Base-by-base conservation (phyloP, 2,888 invertebrate species). In the Melanchra persicariae region DNA sequence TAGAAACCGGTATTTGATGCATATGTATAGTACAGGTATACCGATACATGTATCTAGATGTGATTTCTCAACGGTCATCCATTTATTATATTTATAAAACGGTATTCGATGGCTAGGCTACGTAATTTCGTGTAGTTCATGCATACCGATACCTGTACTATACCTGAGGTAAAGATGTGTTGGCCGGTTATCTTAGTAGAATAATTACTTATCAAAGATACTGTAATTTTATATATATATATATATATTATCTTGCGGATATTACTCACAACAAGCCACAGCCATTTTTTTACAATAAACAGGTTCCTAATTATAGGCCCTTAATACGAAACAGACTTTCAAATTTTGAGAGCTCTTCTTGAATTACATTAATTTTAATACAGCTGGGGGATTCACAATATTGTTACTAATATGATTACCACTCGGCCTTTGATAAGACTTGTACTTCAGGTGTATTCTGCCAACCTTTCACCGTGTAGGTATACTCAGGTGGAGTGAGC, bases 141-240 rank as follows among this genome's bases (percentile, higher is more conserved):
- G n/a, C n/a, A n/a, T n/a, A n/a, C n/a, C n/a, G n/a, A n/a, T n/a
- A 17, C 43, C 37, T 37, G 30, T 37, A 37, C 43, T 43, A 43
- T 5, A 43, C 17, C 17, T 47, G n/a, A 22, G n/a, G 19, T 71
- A 22, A 55, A 71, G 10, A 51, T 57, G 37, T 40, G 22, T 24
- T 7, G 19, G 10, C 6, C 34, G 17, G 51, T 15, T 43, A 26
- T 26, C 22, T 52, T 52, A 8, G 43, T 6, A 1, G n/a, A 26
- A 51, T 52, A 52, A 70, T 70, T 19, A 52, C 34, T 52, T 34
- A 73, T 61, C 34, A 73, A 45, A 60, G 43, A 45, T 61, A 51
- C 72, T 51, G 7, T 60, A 60, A 24, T 73, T 51, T 24, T 10
- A 49, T n/a, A 6, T 19, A 15, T 30, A 8, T 61, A 49, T 49